Evolutionary conservation across 64 coral and sea anemone species (phyloP).

Genomic region (Stichodactyla helianthus): DNA sequence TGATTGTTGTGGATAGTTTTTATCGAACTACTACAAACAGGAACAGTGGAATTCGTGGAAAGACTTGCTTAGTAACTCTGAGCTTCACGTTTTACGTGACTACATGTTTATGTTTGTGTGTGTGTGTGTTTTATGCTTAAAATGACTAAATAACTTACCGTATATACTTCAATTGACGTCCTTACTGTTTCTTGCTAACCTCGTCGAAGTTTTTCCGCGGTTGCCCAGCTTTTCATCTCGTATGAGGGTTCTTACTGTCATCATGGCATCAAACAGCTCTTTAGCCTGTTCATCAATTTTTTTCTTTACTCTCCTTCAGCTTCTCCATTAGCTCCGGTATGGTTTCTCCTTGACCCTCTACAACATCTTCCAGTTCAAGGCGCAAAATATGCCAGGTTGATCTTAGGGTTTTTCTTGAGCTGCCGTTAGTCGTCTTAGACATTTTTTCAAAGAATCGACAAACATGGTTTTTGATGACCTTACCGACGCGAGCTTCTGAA

Average conservation of each 20-base stretch:
- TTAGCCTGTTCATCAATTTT: neutral
- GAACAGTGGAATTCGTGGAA: too few relatives aligned
- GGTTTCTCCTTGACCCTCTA: neutral
- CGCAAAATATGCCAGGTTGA: neutral
- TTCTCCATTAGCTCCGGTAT: neutral
- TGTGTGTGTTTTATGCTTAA: neutral
- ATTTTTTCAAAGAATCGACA: neutral
- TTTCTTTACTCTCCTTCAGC: neutral
- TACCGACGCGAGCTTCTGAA: neutral
- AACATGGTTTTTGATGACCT: neutral
- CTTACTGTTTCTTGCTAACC: conserved; percentile 27
- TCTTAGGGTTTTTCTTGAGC: neutral
- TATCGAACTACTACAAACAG: too few relatives aligned
- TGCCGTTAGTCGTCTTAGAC: conserved; percentile 2
- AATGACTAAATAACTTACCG: neutral
- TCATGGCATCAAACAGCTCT: conserved; percentile 18
- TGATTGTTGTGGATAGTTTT: too few relatives aligned
- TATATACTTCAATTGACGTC: neutral
- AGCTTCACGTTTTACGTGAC: conserved; percentile 1
- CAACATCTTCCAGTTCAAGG: neutral
- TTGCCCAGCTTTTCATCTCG: conserved; percentile 1
- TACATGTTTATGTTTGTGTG: neutral
- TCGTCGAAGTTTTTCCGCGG: neutral
- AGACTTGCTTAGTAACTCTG: neutral
- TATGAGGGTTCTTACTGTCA: neutral